Percentiles rank a stretch among this genome's conserved stretches.
Evolutionary conservation across 2,888 invertebrate species (phyloP).

Genomic region (Eupithecia tripunctaria): DNA sequence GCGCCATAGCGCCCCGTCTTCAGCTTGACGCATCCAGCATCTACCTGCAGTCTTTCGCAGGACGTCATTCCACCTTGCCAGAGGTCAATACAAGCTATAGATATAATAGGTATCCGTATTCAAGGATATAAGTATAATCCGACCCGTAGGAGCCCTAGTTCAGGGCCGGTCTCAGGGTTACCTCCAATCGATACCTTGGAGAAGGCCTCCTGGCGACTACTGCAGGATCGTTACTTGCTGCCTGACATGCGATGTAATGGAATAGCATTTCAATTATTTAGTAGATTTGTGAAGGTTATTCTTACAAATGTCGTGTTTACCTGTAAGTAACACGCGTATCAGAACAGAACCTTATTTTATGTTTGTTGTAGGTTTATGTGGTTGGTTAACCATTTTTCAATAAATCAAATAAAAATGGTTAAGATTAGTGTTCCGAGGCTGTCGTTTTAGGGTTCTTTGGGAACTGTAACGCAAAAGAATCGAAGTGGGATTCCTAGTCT

Average conservation of each 20-base stretch:
- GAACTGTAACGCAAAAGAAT: not conserved
- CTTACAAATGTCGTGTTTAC: too few species aligned
- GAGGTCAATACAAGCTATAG: too few species aligned
- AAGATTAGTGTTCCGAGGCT: not conserved
- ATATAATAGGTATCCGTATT: too few species aligned
- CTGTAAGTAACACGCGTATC: too few species aligned
- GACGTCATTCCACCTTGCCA: too few species aligned
- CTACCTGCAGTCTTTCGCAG: too few species aligned
- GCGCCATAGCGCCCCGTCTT: too few species aligned
- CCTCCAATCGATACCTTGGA: not conserved
- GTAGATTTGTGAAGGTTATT: not conserved
- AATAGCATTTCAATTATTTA: slow-evolving; percentile 5
- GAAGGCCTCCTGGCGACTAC: not conserved
- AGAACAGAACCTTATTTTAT: too few species aligned
- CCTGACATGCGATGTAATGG: not conserved
- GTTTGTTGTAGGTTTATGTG: too few species aligned
- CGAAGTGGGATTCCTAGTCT: not conserved
- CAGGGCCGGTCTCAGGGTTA: slow-evolving; percentile 6
- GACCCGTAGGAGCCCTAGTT: not conserved
- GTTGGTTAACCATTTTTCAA: too few species aligned
- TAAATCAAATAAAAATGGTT: too few species aligned
- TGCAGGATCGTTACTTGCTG: slow-evolving; percentile 1
- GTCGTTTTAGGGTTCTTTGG: not conserved
- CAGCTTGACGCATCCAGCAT: too few species aligned
- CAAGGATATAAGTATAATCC: not conserved